Percentiles rank a stretch among this genome's conserved stretches.
Conservation (phyloP, 2,888 invertebrate genomes). For the Tipula unca region DNA sequence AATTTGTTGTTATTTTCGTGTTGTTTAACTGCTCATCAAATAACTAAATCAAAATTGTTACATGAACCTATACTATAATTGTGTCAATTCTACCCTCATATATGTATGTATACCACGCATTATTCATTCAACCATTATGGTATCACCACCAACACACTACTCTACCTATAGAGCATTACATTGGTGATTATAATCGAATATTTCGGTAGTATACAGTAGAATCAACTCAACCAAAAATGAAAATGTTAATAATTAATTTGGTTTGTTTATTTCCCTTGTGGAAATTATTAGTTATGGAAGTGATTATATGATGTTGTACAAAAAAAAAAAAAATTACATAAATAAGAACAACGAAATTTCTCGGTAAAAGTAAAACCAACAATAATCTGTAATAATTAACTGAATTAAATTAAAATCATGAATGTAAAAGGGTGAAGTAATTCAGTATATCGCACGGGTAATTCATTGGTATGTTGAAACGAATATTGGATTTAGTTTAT, state of each 20-base stretch:
- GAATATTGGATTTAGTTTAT: not conserved
- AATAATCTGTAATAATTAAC: not conserved
- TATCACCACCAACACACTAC: too few relatives aligned
- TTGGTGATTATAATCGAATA: not conserved
- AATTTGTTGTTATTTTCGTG: too few relatives aligned
- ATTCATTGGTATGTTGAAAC: not conserved
- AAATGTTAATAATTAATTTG: constrained; percentile 14
- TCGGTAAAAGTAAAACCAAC: not conserved
- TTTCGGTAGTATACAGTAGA: not conserved
- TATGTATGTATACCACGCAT: too few relatives aligned
- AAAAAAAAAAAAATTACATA: not conserved
- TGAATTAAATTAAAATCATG: not conserved
- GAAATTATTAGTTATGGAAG: constrained; percentile 14
- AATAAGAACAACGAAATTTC: not conserved
- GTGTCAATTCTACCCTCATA: too few relatives aligned
- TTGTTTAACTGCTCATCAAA: too few relatives aligned
- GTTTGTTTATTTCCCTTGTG: not conserved
- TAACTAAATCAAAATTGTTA: too few relatives aligned
- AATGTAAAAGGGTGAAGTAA: not conserved
- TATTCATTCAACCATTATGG: too few relatives aligned
- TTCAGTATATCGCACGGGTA: not conserved
- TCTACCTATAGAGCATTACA: not conserved
- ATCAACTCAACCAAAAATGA: constrained; percentile 8
- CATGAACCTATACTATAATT: too few relatives aligned
- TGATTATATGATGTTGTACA: not conserved